Conservation (phyloP, 2,888 invertebrate genomes). For the Cryptocephalus primarius region DNA sequence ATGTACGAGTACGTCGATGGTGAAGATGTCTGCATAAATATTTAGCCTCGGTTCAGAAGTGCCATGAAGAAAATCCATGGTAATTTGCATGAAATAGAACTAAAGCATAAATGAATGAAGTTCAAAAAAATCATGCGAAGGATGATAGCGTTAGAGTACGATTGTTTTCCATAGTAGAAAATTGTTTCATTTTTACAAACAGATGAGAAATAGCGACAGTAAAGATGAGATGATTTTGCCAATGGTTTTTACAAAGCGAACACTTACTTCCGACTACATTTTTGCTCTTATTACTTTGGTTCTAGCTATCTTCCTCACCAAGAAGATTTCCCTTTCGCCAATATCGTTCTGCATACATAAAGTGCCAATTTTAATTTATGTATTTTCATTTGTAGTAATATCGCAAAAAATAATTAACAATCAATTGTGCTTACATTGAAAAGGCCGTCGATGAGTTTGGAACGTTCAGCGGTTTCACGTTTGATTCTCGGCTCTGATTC, state of each 20-base stretch:
- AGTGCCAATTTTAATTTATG: not conserved
- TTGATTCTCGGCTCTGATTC: slow-evolving; percentile 24
- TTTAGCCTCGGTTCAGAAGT: too few relatives aligned
- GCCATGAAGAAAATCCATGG: too few relatives aligned
- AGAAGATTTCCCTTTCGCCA: slow-evolving; percentile 23
- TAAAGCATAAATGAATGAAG: too few relatives aligned
- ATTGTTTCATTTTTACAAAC: too few relatives aligned
- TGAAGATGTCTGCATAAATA: too few relatives aligned
- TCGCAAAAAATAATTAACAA: not conserved
- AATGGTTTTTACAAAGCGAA: not conserved
- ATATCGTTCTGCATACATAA: slow-evolving; percentile 20
- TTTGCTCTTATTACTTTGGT: slow-evolving; percentile 26
- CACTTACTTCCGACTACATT: slow-evolving; percentile 23
- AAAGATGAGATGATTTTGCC: not conserved
- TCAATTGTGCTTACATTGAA: slow-evolving; percentile 31
- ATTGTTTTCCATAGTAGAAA: too few relatives aligned
- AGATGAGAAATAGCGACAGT: slow-evolving; percentile 1
- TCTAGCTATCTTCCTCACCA: slow-evolving; percentile 18
- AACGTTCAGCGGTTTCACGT: slow-evolving; percentile 27
- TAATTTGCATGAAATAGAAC: too few relatives aligned
- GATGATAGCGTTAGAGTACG: too few relatives aligned
- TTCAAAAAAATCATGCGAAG: too few relatives aligned
- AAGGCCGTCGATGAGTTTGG: slow-evolving; percentile 29
- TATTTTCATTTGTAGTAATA: not conserved
- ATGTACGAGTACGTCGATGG: too few relatives aligned